phyloP scores from a whole-genome alignment of 2,113 vertebrate species.

The Dunckerocampus dactyliophorus region DNA sequence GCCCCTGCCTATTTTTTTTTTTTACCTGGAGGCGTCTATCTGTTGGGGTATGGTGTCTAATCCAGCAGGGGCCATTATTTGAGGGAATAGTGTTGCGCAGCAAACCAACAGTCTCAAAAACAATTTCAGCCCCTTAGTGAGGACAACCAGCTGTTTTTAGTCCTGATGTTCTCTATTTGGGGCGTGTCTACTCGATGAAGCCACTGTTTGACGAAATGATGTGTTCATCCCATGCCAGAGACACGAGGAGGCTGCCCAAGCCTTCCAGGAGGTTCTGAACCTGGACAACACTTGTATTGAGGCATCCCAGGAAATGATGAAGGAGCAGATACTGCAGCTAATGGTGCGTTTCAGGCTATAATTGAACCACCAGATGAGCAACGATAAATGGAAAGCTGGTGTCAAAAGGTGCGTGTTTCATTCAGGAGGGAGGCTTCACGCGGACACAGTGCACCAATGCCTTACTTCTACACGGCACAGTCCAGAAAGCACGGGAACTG shows the following conservation, averaged over 20 bases:
- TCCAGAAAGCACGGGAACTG: constrained; percentile 46
- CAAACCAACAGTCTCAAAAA: too few relatives aligned
- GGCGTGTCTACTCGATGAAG: too few relatives aligned
- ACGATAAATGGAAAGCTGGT: too few relatives aligned
- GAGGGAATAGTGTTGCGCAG: too few relatives aligned
- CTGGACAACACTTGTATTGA: constrained; percentile 47
- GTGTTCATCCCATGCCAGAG: constrained; percentile 48
- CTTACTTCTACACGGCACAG: constrained; percentile 62
- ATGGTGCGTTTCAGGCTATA: constrained; percentile 34
- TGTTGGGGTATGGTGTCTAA: too few relatives aligned
- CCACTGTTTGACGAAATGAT: neutral
- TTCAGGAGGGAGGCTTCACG: constrained; percentile 60
- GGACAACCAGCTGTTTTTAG: too few relatives aligned
- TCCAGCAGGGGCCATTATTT: too few relatives aligned
- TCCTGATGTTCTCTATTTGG: too few relatives aligned
- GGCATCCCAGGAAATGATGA: constrained; percentile 64
- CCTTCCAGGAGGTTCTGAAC: constrained; percentile 71
- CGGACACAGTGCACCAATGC: constrained; percentile 66
- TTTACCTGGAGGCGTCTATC: neutral
- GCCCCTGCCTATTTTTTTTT: neutral
- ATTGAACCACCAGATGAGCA: too few relatives aligned
- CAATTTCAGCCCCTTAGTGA: too few relatives aligned
- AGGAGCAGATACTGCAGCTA: constrained; percentile 62
- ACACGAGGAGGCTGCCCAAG: constrained; percentile 65
- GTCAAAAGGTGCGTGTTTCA: constrained; percentile 31